Evolutionary conservation across 2,113 vertebrate genomes (phyloP), one percentile per base, ranked within the genome.

Genomic region (Tauraco erythrolophus): DNA sequence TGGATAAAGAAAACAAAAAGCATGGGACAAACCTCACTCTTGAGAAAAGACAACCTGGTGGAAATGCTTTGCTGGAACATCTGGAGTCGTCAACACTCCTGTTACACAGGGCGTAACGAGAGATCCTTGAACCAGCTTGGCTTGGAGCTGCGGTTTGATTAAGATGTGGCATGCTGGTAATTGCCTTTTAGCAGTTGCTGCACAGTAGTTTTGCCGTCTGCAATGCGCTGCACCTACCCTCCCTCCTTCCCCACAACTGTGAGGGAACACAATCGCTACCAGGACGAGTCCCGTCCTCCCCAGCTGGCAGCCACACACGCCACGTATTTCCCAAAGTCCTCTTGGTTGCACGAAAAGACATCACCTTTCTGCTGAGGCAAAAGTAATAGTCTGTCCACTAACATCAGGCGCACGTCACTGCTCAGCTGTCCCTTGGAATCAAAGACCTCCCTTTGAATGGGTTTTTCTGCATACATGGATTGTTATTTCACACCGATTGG

Each of bases 1-100:
- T 94, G 71, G 79, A 93, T 78, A 94, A 94, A 95, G 83, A 89
- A 95, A 91, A 93, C 85, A 92, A 90, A 94, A 97, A 94, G 71
- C 71, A 70, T 43, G 71, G 95, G 95, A 94, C 76, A 97, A 97
- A 94, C 95, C 85, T 92, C 75, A 39, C 56, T 71, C 82, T 85
- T 2, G 5, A 88, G 83, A 88, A 93, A 88, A 95, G 92, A 74
- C 88, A 89, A 93, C 18, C 16, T 56, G 43, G 56, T 91, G 48
- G 87, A 89, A 96, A 81, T 48, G 54, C 69, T 96, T 93, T 84
- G 64, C 94, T 86, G 88, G 68, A 94, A 83, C 71, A 93, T 80
- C 82, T 92, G 90, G 92, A 92, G 68, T 56, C 6, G 8, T 58
- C 85, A 90, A 46, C 0, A 2, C 30, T 93, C 79, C 62, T 1